phyloP scores from a whole-genome alignment of 2,888 invertebrate genomes.

The Suillia variegata region DNA sequence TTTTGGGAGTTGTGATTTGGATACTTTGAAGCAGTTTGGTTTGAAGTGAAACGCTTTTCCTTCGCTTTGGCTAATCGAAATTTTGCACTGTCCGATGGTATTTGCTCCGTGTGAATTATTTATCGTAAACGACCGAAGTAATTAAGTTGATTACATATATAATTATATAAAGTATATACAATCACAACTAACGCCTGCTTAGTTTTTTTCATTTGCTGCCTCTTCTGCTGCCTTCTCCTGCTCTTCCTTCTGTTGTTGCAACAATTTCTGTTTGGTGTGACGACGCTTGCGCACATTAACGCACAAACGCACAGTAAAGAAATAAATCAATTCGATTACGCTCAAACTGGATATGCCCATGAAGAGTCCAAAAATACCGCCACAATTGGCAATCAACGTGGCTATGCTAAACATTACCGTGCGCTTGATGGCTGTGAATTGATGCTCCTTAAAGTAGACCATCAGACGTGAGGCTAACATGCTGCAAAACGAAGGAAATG shows the following conservation, averaged over 20 bases:
- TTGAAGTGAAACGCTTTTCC: too few relatives aligned
- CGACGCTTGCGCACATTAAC: constrained; percentile 46
- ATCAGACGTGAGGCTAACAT: constrained; percentile 66
- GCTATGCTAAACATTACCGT: constrained; percentile 71
- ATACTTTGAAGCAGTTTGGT: too few relatives aligned
- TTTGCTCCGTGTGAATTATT: too few relatives aligned
- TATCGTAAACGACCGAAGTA: too few relatives aligned
- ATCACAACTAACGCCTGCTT: too few relatives aligned
- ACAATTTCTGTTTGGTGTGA: constrained; percentile 36
- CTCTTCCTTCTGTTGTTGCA: not conserved
- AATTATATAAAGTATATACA: too few relatives aligned
- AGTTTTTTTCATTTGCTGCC: too few relatives aligned
- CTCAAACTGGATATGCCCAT: constrained; percentile 60
- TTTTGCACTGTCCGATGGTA: too few relatives aligned
- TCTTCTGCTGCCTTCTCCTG: too few relatives aligned
- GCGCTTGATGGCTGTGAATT: constrained; percentile 71
- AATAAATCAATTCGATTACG: constrained; percentile 65
- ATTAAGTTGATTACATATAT: too few relatives aligned
- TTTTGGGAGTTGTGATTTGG: too few relatives aligned
- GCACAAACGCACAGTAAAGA: constrained; percentile 61
- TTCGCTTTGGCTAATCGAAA: too few relatives aligned
- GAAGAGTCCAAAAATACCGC: constrained; percentile 67
- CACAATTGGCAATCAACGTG: constrained; percentile 72
- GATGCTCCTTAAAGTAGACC: constrained; percentile 74
- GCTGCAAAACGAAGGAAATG: constrained; percentile 49